phyloP scores from a whole-genome alignment of 2,113 vertebrate species.

The Perca schrenkii region DNA sequence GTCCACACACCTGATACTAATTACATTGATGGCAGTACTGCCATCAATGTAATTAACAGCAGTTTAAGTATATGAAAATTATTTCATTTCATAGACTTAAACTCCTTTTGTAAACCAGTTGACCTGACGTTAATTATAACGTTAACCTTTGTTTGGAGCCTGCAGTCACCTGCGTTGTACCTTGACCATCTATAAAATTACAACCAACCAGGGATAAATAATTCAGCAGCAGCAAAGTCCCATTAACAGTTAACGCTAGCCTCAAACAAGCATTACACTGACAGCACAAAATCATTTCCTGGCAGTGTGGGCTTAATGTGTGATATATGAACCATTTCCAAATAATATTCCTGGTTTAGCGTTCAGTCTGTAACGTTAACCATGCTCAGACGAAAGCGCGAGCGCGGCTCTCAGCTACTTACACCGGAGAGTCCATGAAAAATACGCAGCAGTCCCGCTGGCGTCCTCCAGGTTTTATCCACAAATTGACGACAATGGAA shows the following conservation, averaged over 20 bases:
- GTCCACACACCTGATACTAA: too few relatives aligned
- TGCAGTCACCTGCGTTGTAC: slow-evolving; percentile 50
- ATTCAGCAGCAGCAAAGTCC: neutral
- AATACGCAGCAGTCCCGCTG: neutral
- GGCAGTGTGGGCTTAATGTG: neutral
- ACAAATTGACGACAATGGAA: neutral
- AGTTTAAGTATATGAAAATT: too few relatives aligned
- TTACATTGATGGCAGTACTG: neutral
- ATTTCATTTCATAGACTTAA: too few relatives aligned
- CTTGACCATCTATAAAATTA: slow-evolving; percentile 3
- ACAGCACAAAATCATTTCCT: accelerated
- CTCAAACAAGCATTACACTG: too few relatives aligned
- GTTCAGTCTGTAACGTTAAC: neutral
- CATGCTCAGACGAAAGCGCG: slow-evolving; percentile 15
- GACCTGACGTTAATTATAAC: too few relatives aligned
- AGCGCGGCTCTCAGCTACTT: slow-evolving; percentile 52
- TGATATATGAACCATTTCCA: slow-evolving; percentile 9
- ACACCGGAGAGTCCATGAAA: slow-evolving; percentile 22
- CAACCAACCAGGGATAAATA: neutral
- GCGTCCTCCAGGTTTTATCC: neutral
- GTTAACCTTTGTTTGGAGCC: neutral
- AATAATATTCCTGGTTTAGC: slow-evolving; percentile 8
- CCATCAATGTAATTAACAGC: neutral
- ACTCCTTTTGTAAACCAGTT: neutral
- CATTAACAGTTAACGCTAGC: neutral